A percentile compares a stretch with the other conserved stretches of the same genome.
These are phyloP conservation scores for Mactromeris polynyma DNA, from an alignment of 2,888 invertebrate species.

Conservation along the genomic window DNA sequence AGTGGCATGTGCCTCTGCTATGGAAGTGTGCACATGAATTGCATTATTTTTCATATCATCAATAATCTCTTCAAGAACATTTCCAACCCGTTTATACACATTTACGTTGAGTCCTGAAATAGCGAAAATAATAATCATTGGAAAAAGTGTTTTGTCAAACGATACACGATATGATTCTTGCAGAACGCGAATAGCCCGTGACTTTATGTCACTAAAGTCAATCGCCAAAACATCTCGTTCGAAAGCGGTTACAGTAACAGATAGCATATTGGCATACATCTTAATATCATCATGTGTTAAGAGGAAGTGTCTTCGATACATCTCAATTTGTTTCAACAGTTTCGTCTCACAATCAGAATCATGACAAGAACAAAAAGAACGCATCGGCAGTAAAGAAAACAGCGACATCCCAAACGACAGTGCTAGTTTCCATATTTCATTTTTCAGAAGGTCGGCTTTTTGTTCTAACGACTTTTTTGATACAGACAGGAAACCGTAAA, in stretches of 20 bases:
- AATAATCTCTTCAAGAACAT: not conserved
- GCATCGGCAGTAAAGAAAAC: too few species aligned
- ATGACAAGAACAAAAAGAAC: not conserved
- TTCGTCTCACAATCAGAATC: too few species aligned
- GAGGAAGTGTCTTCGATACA: not conserved
- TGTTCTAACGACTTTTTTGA: not conserved
- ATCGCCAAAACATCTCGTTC: not conserved
- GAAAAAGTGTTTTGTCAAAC: not conserved
- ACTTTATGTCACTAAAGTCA: not conserved
- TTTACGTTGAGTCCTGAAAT: not conserved
- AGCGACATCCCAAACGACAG: not conserved
- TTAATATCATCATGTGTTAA: not conserved
- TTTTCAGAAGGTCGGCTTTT: not conserved
- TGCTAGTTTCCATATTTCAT: not conserved
- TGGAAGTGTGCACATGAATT: too few species aligned
- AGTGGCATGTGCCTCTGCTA: too few species aligned
- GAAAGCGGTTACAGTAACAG: not conserved
- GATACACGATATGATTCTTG: not conserved
- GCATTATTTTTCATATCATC: not conserved
- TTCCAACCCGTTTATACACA: not conserved
- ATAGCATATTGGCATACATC: not conserved
- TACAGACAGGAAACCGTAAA: not conserved
- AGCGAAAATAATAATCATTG: not conserved
- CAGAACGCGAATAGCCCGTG: not conserved
- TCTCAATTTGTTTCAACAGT: not conserved